Base-by-base conservation (phyloP, 2,888 invertebrate species). In the Stomorhina lunata region DNA sequence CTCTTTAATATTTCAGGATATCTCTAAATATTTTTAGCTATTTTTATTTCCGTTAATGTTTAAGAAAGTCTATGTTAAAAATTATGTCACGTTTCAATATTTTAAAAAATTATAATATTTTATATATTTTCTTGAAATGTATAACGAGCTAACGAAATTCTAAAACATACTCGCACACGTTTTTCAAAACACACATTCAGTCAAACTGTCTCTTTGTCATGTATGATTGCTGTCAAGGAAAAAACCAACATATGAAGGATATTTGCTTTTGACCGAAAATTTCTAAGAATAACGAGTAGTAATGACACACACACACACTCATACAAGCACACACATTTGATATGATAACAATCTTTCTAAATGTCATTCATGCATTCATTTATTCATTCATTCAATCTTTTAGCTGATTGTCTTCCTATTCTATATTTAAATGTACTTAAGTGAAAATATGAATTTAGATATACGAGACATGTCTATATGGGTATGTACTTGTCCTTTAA, bases 331-430 rank as follows among this genome's bases (percentile, higher is more conserved):
- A 61, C 22, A 65, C 65, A 45, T 34, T 48, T 76, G 37, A 43
- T 45, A 48, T 12, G 57, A 66, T 68, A 80, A 69, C 45, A 72
- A 72, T 77, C 72, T 77, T 63, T 57, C 63, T 15, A n/a, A 69
- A 63, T 77, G 68, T 69, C 76, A 77, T 80, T 80, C 66, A 76
- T 65, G 75, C 65, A 61, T 66, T n/a, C n/a, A n/a, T n/a, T 69
- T 72, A 77, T 80, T 80, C 66, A 76, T 65, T 65, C 65, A 61
- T 66, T 80, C 61, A 72, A 72, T 77, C 83, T 72, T 80, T 72
- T 68, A 75, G 76, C 66, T 80, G 73, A 68, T 59, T 73, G 17
- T 68, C 50, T 72, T 72, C 61, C 65, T 68, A 55, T 37, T 53
- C 17, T 22, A 69, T 25, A 43, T 63, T 69, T 76, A 63, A 66